Evolutionary conservation across 2,113 vertebrate species (phyloP).

Genomic region (Brienomyrus longianalis): DNA sequence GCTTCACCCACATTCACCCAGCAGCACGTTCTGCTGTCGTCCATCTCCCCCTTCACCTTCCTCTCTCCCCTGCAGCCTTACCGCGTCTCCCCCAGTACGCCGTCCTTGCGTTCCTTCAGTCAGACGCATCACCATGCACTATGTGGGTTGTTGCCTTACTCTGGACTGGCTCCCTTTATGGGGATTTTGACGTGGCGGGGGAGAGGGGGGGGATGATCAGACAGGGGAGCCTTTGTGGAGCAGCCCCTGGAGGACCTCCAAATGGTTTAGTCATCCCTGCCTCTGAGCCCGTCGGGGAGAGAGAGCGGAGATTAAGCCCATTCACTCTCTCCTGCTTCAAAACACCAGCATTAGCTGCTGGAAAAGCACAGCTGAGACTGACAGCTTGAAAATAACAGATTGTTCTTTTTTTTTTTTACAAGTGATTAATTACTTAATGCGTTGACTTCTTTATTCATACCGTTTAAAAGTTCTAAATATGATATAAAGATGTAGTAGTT

Average conservation of each 20-base stretch:
- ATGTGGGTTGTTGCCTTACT: background rate
- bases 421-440: background rate
- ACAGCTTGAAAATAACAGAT: background rate
- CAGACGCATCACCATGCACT: background rate
- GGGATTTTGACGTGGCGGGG: background rate
- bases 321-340: background rate
- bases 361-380: background rate
- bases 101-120: background rate
- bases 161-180: background rate
- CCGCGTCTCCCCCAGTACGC: background rate
- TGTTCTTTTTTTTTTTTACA: background rate
- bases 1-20: background rate
- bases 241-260: background rate
- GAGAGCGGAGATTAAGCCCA: background rate
- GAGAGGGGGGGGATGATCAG: background rate
- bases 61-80: background rate
- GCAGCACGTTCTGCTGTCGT: background rate
- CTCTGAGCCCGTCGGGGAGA: background rate
- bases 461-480: background rate
- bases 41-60: background rate
- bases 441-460: background rate
- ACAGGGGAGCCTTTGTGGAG: conserved; percentile 15
- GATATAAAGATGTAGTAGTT: background rate
- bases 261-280: background rate
- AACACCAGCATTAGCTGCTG: background rate